Evolutionary conservation across 2,113 vertebrate genomes (phyloP).

Genomic region (Lonchura striata): DNA sequence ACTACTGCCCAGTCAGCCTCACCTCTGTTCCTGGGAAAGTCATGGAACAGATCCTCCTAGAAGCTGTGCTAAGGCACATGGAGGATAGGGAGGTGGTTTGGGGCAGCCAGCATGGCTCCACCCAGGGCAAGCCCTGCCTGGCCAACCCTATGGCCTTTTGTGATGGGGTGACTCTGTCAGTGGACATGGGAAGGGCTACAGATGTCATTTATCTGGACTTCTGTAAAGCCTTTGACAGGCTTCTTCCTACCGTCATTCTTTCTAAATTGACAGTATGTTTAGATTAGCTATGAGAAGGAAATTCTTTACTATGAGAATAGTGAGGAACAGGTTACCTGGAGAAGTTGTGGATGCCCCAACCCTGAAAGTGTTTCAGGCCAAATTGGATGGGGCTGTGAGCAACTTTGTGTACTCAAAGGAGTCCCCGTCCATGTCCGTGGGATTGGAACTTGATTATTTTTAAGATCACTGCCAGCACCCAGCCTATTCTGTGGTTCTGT

Average conservation of each 20-base stretch:
- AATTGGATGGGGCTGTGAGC: background rate
- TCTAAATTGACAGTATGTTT: background rate
- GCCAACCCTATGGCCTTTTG: background rate
- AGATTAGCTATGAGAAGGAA: background rate
- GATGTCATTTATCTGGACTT: background rate
- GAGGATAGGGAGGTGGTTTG: background rate
- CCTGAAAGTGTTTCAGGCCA: background rate
- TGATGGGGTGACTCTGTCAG: background rate
- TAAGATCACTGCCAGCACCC: background rate
- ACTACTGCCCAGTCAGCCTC: background rate
- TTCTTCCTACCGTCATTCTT: background rate
- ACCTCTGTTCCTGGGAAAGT: no score
- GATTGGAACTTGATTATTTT: background rate
- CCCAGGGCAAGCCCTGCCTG: background rate
- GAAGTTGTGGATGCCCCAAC: background rate
- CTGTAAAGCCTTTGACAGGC: background rate
- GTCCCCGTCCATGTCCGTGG: background rate
- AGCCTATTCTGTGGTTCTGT: background rate
- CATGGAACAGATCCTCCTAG: background rate
- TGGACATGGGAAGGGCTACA: background rate
- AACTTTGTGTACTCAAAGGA: background rate
- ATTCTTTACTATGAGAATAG: background rate
- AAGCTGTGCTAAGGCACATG: background rate
- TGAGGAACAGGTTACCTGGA: background rate
- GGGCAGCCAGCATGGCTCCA: background rate